A percentile compares a stretch with the other conserved stretches of the same genome.
Evolutionary conservation across 2,113 vertebrate species (phyloP).

Genomic region (Labrus mixtus): DNA sequence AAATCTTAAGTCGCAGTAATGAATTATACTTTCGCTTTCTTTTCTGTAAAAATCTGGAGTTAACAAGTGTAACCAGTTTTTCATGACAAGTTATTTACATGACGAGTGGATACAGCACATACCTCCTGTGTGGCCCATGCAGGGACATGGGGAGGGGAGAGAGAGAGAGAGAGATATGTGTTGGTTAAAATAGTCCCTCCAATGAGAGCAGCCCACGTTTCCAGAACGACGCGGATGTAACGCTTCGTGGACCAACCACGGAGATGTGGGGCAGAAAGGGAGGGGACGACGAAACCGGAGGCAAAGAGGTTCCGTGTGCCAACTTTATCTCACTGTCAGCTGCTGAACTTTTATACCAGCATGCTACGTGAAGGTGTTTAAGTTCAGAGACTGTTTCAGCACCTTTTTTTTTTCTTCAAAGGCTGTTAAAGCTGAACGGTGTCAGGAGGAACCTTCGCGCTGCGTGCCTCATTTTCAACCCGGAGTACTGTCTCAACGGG

Average conservation of each 20-base stretch:
- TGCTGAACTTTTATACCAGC: constrained; percentile 3
- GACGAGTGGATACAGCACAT: background rate
- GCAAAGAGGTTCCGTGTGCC: constrained; percentile 24
- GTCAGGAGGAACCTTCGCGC: constrained; percentile 50
- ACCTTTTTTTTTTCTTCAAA: no score
- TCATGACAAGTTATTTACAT: background rate
- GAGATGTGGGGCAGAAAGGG: constrained; percentile 47
- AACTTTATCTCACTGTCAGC: constrained; percentile 24
- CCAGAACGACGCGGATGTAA: constrained; percentile 67
- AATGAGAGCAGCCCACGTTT: constrained; percentile 81
- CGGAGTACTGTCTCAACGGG: constrained; percentile 72
- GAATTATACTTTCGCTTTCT: no score
- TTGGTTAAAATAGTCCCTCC: constrained; percentile 70
- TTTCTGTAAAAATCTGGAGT: background rate
- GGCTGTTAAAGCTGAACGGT: accelerated
- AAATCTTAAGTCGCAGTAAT: no score
- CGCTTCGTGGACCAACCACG: constrained; percentile 52
- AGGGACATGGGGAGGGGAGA: constrained; percentile 12
- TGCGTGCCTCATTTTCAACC: constrained; percentile 47
- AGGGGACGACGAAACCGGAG: background rate
- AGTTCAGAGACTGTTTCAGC: background rate
- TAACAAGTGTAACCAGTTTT: background rate
- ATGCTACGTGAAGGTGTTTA: background rate
- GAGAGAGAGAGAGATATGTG: no score
- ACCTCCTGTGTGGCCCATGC: constrained; percentile 1